Percentiles rank a stretch among this genome's conserved stretches.
Evolutionary conservation across 64 coral and sea anemone genomes (phyloP).

Genomic region (Montipora foliosa): DNA sequence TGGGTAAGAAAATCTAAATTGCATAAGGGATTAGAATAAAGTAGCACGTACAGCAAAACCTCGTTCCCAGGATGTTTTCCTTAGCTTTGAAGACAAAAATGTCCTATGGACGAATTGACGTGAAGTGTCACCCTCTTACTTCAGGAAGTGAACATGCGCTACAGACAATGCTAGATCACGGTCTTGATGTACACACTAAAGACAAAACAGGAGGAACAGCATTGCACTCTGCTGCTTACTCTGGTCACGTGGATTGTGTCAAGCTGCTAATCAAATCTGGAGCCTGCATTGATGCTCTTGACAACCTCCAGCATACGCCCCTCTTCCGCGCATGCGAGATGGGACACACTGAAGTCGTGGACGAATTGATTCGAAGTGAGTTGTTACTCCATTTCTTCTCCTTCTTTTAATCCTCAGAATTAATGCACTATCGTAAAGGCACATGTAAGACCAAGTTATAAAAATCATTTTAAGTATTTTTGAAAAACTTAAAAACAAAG

Average conservation of each 20-base stretch:
- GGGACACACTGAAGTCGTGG: conserved; percentile 84
- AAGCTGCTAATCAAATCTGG: conserved; percentile 67
- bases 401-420: not conserved
- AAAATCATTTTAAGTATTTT: too few species aligned
- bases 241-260: conserved; percentile 85
- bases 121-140: not conserved
- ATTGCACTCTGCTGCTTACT: conserved; percentile 83
- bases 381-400: not conserved
- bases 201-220: conserved; percentile 91
- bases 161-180: conserved; percentile 62
- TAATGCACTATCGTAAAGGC: not conserved
- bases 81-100: too few species aligned
- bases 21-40: too few species aligned
- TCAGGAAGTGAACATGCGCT: conserved; percentile 61
- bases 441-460: not conserved
- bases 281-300: conserved; percentile 78
- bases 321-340: conserved; percentile 94
- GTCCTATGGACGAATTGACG: not conserved
- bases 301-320: conserved; percentile 87
- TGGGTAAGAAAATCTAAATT: too few species aligned
- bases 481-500: too few species aligned
- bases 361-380: conserved; percentile 74
- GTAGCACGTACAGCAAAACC: too few species aligned
- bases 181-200: conserved; percentile 77
- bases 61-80: too few species aligned